These are phyloP conservation scores for Siniperca scherzeri DNA, from an alignment of 2,797 vertebrate species.

Conservation along the genomic window DNA sequence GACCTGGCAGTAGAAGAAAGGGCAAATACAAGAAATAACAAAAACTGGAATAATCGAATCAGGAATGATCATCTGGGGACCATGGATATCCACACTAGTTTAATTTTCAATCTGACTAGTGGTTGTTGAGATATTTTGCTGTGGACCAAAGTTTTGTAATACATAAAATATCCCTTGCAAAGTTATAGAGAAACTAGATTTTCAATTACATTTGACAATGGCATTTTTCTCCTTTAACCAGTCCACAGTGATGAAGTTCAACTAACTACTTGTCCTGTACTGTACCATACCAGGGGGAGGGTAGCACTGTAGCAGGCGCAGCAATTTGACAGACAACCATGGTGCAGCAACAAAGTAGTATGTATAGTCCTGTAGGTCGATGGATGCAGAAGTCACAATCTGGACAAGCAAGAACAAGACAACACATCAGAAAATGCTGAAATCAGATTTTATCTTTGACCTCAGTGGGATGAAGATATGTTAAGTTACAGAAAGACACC, in stretches of 20 bases:
- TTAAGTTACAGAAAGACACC: slow-evolving; percentile 16
- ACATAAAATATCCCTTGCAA: too few species aligned
- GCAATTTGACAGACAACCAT: slow-evolving; percentile 95
- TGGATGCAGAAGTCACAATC: slow-evolving; percentile 96
- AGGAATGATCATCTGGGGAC: not conserved
- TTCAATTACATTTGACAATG: too few species aligned
- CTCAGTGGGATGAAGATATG: not conserved
- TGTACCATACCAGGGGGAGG: slow-evolving; percentile 88
- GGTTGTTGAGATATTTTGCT: not conserved
- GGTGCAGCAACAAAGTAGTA: slow-evolving; percentile 98
- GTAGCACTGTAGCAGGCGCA: slow-evolving; percentile 96
- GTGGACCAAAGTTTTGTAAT: not conserved
- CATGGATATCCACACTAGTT: not conserved
- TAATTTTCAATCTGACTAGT: not conserved
- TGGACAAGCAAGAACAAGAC: slow-evolving; percentile 57
- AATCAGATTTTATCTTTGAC: not conserved
- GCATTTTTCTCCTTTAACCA: not conserved
- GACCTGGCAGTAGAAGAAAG: slow-evolving; percentile 8
- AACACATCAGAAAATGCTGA: not conserved
- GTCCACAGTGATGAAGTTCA: not conserved
- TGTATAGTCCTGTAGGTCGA: slow-evolving; percentile 97
- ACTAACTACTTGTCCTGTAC: not conserved
- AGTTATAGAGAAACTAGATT: not conserved
- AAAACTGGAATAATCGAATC: not conserved
- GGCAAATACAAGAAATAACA: slow-evolving; percentile 2